Conservation (phyloP, 2,113 vertebrate genomes). For the Microcebus lehilahytsara region DNA sequence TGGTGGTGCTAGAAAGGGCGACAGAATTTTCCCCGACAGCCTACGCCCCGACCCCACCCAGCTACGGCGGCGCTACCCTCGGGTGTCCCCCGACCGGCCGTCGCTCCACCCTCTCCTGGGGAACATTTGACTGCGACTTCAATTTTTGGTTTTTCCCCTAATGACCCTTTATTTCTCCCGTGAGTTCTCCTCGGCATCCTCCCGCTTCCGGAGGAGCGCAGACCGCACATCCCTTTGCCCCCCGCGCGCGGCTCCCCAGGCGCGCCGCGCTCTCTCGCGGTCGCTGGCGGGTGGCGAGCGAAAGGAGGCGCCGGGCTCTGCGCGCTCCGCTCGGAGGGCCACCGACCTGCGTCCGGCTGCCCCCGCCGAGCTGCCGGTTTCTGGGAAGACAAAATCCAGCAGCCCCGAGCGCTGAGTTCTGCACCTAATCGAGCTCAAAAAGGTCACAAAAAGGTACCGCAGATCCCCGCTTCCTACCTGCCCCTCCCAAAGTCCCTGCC, state of each 20-base stretch:
- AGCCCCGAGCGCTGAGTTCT: background rate
- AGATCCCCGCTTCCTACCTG: background rate
- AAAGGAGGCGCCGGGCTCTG: background rate
- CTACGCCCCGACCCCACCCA: constrained; percentile 41
- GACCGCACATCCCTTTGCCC: background rate
- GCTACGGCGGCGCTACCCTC: background rate
- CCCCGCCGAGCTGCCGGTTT: background rate
- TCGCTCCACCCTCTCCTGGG: constrained; percentile 35
- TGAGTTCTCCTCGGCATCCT: background rate
- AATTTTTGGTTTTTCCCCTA: background rate
- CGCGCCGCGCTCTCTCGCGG: accelerated
- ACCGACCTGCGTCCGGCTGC: background rate
- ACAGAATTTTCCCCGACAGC: background rate
- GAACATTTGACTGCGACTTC: background rate
- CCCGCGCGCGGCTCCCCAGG: no score
- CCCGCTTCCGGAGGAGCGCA: background rate
- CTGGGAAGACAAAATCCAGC: background rate
- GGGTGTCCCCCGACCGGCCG: background rate
- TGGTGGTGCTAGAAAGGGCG: background rate
- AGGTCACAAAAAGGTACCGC: constrained; percentile 63
- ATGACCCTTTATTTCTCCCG: background rate
- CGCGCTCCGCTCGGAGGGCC: background rate
- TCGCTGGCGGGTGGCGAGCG: accelerated
- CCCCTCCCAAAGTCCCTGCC: background rate
- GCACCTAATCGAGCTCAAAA: background rate